Base-by-base conservation (phyloP, 2,888 invertebrate species). In the Dolichopus griseipennis region DNA sequence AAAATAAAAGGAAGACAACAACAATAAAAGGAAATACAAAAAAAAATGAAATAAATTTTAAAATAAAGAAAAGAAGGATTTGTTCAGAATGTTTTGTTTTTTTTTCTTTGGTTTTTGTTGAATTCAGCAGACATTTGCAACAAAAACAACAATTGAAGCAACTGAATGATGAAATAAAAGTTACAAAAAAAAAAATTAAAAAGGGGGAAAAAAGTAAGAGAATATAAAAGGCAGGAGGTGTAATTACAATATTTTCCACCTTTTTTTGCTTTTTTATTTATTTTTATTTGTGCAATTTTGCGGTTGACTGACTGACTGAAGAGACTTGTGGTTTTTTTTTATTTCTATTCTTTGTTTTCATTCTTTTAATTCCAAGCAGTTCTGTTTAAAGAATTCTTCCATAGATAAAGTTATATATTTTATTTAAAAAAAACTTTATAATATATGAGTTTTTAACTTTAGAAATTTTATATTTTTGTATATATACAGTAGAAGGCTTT, bases 191-290 rank as follows among this genome's bases (percentile, higher is more conserved):
- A 27, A 27, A 27, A 27, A 27, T 27, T 20, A 15, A 62, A 62
- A 62, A 62, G 22, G 20, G 15, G 15, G 20, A 62, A 62, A 62
- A 22, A 18, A 62, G 22, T 3, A 22, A 62, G 9, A 62, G 20
- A 22, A 10, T 10, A 62, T 62, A 22, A 62, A 21, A 21, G 22
- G 21, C 62, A 62, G 62, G 62, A 62, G 62, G 62, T 62, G 62
- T 62, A 62, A 62, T 62, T 62, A 62, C 62, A 62, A 62, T 22
- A 6, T 62, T 62, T 62, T 62, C 62, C 62, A 62, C 62, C 62
- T 62, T 62, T 52, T 52, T 52, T 52, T 18, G 1, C 2, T 52
- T 52, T n/a, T 18, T 18, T 43, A 10, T 15, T 43, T 6, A 43
- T 43, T 43, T 15, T 9, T 52, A 52, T n/a, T 18, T 52, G 52